A percentile compares a stretch with the other conserved stretches of the same genome.
These are phyloP conservation scores for Masnerella sp. DNA, from an alignment of 2,888 invertebrate genomes.

Conservation along the genomic window DNA sequence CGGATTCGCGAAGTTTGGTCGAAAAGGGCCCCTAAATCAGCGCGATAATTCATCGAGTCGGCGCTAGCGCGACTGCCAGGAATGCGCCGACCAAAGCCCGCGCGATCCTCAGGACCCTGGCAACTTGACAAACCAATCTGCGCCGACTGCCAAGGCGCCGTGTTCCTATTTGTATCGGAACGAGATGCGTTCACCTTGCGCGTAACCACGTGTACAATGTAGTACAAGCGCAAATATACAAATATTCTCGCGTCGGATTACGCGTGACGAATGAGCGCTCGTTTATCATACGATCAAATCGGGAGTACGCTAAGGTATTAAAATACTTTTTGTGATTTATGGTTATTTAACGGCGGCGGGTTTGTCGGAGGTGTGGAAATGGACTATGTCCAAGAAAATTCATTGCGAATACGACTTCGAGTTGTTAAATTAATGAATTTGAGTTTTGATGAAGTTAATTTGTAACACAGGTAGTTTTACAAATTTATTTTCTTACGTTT, in stretches of 20 bases:
- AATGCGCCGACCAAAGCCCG: constrained; percentile 58
- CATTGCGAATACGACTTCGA: too few relatives aligned
- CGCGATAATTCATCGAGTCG: constrained; percentile 59
- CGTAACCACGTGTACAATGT: constrained; percentile 52
- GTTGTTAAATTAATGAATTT: too few relatives aligned
- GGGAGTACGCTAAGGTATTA: neutral
- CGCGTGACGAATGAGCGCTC: constrained; percentile 23
- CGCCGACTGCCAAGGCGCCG: constrained; percentile 73
- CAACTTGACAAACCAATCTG: constrained; percentile 76
- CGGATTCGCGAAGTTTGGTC: constrained; percentile 13
- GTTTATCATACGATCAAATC: constrained; percentile 30
- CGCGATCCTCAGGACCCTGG: constrained; percentile 66
- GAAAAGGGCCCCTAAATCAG: constrained; percentile 48
- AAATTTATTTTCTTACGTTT: too few relatives aligned
- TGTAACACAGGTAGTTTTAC: too few relatives aligned
- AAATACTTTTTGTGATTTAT: constrained; percentile 10
- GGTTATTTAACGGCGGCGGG: neutral
- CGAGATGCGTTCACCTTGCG: constrained; percentile 70
- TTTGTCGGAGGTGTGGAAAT: too few relatives aligned
- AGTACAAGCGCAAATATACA: constrained; percentile 48
- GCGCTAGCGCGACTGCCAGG: constrained; percentile 56
- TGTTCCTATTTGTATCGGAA: constrained; percentile 75
- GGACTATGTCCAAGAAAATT: too few relatives aligned
- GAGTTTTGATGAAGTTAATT: too few relatives aligned
- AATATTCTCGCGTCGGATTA: constrained; percentile 41